Evolutionary conservation across 2,113 vertebrate species (phyloP).

Genomic region (Pipa parva): DNA sequence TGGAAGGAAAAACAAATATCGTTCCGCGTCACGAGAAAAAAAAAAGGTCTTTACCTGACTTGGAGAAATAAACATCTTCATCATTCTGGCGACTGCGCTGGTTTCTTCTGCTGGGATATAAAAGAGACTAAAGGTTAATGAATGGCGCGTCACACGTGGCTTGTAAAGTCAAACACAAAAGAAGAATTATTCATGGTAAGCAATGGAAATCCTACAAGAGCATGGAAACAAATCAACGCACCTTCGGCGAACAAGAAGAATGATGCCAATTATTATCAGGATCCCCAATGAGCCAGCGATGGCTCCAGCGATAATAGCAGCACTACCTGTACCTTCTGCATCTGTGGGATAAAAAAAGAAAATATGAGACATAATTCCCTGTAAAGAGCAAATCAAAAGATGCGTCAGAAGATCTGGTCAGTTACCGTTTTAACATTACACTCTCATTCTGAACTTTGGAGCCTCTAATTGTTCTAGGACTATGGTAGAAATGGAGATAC

Average conservation of each 20-base stretch:
- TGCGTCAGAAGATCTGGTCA: no score
- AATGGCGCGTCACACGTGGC: no score
- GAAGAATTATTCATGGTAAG: no score
- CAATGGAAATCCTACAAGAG: no score
- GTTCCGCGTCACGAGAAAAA: no score
- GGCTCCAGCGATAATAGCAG: slow-evolving; percentile 60
- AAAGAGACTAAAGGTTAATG: not conserved
- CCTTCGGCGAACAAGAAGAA: slow-evolving; percentile 72
- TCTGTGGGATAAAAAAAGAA: slow-evolving; percentile 27
- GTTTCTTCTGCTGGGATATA: slow-evolving; percentile 64
- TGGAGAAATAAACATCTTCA: slow-evolving; percentile 89
- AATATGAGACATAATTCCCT: no score
- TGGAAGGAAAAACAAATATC: not conserved
- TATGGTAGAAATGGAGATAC: no score
- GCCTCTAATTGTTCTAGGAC: no score
- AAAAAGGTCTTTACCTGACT: slow-evolving; percentile 68
- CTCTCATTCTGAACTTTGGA: no score
- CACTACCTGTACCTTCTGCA: slow-evolving; percentile 50
- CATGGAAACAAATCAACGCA: no score
- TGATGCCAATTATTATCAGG: slow-evolving; percentile 56
- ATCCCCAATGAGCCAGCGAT: slow-evolving; percentile 53
- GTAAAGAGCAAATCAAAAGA: no score
- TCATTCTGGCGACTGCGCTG: slow-evolving; percentile 72
- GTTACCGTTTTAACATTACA: no score
- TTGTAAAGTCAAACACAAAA: not conserved